A percentile compares a stretch with the other conserved stretches of the same genome.
These are phyloP conservation scores for Drosophila mettleri DNA, from an alignment of 2,888 invertebrate species.

Conservation along the genomic window DNA sequence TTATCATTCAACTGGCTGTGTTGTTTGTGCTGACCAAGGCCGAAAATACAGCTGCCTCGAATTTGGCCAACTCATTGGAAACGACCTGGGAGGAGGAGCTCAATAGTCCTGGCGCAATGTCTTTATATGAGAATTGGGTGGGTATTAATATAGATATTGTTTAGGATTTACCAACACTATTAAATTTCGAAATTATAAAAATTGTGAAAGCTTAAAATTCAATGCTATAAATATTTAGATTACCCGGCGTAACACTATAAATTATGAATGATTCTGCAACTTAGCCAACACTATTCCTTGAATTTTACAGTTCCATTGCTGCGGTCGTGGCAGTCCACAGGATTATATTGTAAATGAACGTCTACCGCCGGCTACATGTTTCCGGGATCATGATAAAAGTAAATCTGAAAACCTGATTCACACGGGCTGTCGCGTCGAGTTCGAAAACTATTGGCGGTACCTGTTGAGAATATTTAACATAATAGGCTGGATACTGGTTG, in stretches of 20 bases:
- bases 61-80: slow-evolving; percentile 75
- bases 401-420: slow-evolving; percentile 73
- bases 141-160: slow-evolving; percentile 12
- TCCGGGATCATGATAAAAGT: slow-evolving; percentile 66
- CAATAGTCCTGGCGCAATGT: slow-evolving; percentile 78
- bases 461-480: slow-evolving; percentile 72
- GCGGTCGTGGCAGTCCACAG: slow-evolving; percentile 82
- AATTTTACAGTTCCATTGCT: slow-evolving; percentile 76
- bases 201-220: too few relatives aligned
- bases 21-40: slow-evolving; percentile 51
- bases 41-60: slow-evolving; percentile 53
- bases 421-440: slow-evolving; percentile 75
- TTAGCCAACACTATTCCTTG: neutral
- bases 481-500: slow-evolving; percentile 68
- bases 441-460: slow-evolving; percentile 77
- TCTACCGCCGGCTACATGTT: slow-evolving; percentile 80
- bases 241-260: too few relatives aligned
- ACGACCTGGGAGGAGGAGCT: slow-evolving; percentile 85
- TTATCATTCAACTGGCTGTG: slow-evolving; percentile 62
- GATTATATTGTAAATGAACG: slow-evolving; percentile 81
- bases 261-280: too few relatives aligned
- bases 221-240: too few relatives aligned
- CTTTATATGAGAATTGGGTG: slow-evolving; percentile 81
- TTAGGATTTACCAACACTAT: neutral
- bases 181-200: too few relatives aligned